These are phyloP conservation scores for Catajapyx aquilonaris DNA, from an alignment of 1,140 invertebrate species.

Conservation along the genomic window DNA sequence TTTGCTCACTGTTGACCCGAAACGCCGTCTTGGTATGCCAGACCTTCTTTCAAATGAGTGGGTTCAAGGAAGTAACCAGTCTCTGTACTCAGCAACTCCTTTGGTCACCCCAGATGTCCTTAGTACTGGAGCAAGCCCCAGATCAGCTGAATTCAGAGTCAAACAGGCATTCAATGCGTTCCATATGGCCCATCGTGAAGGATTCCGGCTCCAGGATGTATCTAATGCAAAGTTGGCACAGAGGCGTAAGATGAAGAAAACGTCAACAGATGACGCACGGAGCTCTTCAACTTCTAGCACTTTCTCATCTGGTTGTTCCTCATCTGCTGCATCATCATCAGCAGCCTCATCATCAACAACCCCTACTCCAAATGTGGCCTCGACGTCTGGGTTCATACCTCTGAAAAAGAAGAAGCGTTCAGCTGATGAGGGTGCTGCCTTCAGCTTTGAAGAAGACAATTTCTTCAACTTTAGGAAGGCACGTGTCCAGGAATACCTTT, in stretches of 20 bases:
- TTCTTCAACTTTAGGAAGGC: too few species aligned
- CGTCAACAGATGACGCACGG: slow-evolving; percentile 25
- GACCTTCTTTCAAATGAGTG: slow-evolving; percentile 41
- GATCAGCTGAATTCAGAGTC: slow-evolving; percentile 23
- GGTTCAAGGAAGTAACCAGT: slow-evolving; percentile 25
- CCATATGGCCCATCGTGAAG: slow-evolving; percentile 40
- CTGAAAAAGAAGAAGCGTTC: too few species aligned
- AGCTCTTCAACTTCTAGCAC: slow-evolving; percentile 22
- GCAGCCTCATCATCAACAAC: too few species aligned
- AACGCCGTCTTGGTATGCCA: slow-evolving; percentile 40
- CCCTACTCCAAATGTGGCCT: too few species aligned
- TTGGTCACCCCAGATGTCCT: slow-evolving; percentile 35
- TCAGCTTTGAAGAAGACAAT: too few species aligned
- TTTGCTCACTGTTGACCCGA: slow-evolving; percentile 58
- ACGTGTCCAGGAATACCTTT: too few species aligned
- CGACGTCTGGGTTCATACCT: too few species aligned
- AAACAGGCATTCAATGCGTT: slow-evolving; percentile 42
- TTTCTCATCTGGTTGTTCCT: slow-evolving; percentile 25
- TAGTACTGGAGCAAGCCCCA: slow-evolving; percentile 14
- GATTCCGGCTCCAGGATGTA: slow-evolving; percentile 45
- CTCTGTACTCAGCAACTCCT: slow-evolving; percentile 24
- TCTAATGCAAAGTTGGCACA: slow-evolving; percentile 45
- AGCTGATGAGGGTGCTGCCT: too few species aligned
- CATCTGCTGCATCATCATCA: too few species aligned
- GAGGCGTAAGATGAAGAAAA: slow-evolving; percentile 40